phyloP scores from a whole-genome alignment of 92 coral and sea anemone genomes.

The Epizoanthus stellaris region DNA sequence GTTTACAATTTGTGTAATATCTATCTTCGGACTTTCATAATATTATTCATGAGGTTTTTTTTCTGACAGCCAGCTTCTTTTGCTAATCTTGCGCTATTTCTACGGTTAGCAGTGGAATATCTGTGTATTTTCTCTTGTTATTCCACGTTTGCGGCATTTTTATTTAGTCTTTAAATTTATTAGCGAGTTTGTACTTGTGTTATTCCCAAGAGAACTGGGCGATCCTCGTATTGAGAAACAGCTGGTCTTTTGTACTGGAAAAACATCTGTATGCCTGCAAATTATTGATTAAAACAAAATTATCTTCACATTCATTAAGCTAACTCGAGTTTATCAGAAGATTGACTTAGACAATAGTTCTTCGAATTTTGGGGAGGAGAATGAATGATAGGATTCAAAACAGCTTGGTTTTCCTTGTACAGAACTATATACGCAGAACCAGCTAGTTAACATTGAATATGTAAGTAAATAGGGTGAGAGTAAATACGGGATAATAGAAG shows the following conservation, averaged over 20 bases:
- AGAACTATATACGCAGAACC: not conserved
- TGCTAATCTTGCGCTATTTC: not conserved
- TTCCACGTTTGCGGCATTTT: not conserved
- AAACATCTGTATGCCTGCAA: conserved; percentile 43
- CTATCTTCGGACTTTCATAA: not conserved
- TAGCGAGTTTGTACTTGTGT: not conserved
- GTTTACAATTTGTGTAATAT: not conserved
- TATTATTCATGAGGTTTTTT: not conserved
- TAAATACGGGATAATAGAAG: not conserved
- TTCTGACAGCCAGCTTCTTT: not conserved
- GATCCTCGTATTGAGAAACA: not conserved
- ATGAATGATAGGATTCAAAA: not conserved
- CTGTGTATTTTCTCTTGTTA: not conserved
- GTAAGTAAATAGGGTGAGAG: conserved; percentile 7
- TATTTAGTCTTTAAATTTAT: not conserved
- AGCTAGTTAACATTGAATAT: conserved; percentile 14
- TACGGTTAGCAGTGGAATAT: not conserved
- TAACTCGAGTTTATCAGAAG: conserved; percentile 45
- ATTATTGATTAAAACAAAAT: conserved; percentile 34
- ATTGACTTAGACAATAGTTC: conserved; percentile 21
- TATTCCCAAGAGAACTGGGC: conserved; percentile 40
- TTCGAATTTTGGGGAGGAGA: conserved; percentile 25
- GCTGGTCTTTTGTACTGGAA: conserved; percentile 28
- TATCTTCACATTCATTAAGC: conserved; percentile 39
- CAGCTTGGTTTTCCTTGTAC: conserved; percentile 6